A percentile compares a stretch with the other conserved stretches of the same genome.
phyloP scores from a whole-genome alignment of 2,797 vertebrate genomes.

The Lates japonicus region DNA sequence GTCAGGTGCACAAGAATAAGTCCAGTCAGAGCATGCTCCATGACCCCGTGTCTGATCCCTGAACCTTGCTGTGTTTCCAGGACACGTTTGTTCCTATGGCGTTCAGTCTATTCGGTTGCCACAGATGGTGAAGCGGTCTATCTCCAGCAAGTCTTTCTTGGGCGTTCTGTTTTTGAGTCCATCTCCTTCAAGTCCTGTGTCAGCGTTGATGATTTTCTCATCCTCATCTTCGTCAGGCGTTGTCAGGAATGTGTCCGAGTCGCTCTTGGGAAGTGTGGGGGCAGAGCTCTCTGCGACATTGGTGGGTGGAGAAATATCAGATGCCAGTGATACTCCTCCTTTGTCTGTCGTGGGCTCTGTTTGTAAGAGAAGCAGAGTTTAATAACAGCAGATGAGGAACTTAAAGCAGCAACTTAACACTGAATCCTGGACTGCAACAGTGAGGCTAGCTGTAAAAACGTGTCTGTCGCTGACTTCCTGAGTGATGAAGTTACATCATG shows the following conservation, averaged over 20 bases:
- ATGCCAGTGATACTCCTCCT: constrained; percentile 85
- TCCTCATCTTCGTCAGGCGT: constrained; percentile 97
- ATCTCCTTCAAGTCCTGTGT: constrained; percentile 89
- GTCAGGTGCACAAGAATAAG: constrained; percentile 62
- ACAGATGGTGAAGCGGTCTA: constrained; percentile 99
- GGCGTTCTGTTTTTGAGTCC: constrained; percentile 90
- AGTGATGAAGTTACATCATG: too few species aligned
- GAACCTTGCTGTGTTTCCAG: constrained; percentile 56
- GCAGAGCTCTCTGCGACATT: constrained; percentile 82
- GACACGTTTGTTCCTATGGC: constrained; percentile 35
- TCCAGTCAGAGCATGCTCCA: constrained; percentile 60
- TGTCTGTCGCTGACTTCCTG: too few species aligned
- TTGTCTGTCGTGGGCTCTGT: constrained; percentile 78
- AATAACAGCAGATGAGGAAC: background rate
- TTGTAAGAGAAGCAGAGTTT: constrained; percentile 56
- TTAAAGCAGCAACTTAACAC: background rate
- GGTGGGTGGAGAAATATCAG: constrained; percentile 86
- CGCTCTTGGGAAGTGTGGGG: constrained; percentile 90
- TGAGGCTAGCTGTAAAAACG: too few species aligned
- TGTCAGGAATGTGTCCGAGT: constrained; percentile 94
- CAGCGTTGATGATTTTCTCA: constrained; percentile 73
- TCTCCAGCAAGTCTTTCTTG: constrained; percentile 97
- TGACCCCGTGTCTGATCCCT: constrained; percentile 74
- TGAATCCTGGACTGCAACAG: background rate
- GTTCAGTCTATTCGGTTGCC: constrained; percentile 98